Evolutionary conservation across 1,140 invertebrate species (phyloP).

Genomic region (Zelostemma sp.): DNA sequence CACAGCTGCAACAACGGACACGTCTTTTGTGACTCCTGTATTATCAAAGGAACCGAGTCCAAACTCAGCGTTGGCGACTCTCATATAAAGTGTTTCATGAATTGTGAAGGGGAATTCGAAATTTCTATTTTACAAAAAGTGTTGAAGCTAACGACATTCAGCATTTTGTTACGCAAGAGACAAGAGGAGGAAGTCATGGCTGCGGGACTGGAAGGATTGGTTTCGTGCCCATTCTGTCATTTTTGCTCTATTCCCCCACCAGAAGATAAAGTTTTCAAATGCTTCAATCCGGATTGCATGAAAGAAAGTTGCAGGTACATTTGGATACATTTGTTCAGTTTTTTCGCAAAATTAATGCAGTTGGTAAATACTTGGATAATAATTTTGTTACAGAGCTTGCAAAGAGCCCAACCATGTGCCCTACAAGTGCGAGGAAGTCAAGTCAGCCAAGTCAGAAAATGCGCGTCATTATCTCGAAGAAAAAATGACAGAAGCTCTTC

Average conservation of each 20-base stretch:
- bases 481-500: slow-evolving; percentile 76
- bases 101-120: slow-evolving; percentile 65
- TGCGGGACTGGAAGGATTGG: slow-evolving; percentile 74
- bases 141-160: slow-evolving; percentile 63
- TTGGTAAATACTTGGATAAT: slow-evolving; percentile 9
- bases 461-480: slow-evolving; percentile 74
- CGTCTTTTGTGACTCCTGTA: slow-evolving; percentile 74
- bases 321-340: too few relatives aligned
- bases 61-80: slow-evolving; percentile 70
- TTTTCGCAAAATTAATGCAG: too few relatives aligned
- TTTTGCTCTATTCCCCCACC: slow-evolving; percentile 74
- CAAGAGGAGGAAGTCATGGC: slow-evolving; percentile 74
- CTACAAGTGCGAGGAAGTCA: slow-evolving; percentile 74
- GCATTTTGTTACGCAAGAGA: slow-evolving; percentile 68
- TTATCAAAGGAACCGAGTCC: slow-evolving; percentile 66
- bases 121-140: slow-evolving; percentile 65
- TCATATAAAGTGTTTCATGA: slow-evolving; percentile 68
- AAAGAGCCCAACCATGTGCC: slow-evolving; percentile 76
- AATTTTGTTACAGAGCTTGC: slow-evolving; percentile 67
- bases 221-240: slow-evolving; percentile 76
- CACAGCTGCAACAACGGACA: slow-evolving; percentile 71
- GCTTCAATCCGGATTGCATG: slow-evolving; percentile 76
- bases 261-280: slow-evolving; percentile 75
- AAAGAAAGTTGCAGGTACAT: slow-evolving; percentile 74
- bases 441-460: slow-evolving; percentile 59